A percentile compares a stretch with the other conserved stretches of the same genome.
Evolutionary conservation across 2,888 invertebrate genomes (phyloP).

Genomic region (Standfussiana lucernea): DNA sequence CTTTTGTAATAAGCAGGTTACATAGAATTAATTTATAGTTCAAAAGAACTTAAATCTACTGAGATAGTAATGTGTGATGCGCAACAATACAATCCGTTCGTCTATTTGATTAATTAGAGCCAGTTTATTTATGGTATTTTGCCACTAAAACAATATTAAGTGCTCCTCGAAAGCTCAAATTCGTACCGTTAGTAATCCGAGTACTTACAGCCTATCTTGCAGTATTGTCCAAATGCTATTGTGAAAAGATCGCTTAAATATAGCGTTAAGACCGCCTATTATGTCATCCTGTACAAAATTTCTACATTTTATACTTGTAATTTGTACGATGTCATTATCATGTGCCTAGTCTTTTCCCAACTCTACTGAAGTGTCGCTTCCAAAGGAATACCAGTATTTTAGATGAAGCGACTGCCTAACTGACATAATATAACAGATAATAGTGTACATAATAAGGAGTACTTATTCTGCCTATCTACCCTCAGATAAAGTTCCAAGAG

Average conservation of each 20-base stretch:
- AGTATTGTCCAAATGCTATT: background rate
- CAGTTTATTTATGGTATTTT: background rate
- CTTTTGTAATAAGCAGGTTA: background rate
- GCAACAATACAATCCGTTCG: background rate
- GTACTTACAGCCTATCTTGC: background rate
- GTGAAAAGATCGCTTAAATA: background rate
- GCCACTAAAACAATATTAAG: background rate
- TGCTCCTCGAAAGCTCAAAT: background rate
- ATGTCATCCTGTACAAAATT: background rate
- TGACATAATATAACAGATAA: background rate
- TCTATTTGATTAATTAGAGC: background rate
- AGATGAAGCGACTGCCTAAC: background rate
- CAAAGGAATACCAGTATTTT: background rate
- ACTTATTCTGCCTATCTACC: background rate
- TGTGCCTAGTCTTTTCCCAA: background rate
- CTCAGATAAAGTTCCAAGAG: slow-evolving; percentile 92
- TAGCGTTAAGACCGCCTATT: background rate
- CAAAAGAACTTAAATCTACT: background rate
- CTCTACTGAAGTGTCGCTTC: background rate
- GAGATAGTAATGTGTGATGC: background rate
- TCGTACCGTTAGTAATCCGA: background rate
- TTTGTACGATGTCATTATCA: background rate
- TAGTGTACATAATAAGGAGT: background rate
- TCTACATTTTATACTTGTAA: background rate
- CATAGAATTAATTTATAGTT: background rate